These are phyloP conservation scores for Watsonalla cultraria DNA, from an alignment of 2,888 invertebrate genomes.

Conservation along the genomic window DNA sequence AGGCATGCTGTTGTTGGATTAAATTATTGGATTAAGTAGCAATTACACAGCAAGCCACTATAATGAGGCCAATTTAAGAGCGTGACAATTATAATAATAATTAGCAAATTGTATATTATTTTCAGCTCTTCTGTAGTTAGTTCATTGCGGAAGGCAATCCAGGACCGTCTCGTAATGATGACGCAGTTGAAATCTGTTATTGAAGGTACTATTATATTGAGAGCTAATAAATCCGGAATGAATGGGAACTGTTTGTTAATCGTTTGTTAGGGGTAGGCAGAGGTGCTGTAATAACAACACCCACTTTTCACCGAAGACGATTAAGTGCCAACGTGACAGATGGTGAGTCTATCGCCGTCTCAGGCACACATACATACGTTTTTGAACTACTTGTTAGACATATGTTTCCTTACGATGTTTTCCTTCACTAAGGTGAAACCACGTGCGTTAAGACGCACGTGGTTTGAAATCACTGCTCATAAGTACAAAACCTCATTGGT, in stretches of 20 bases:
- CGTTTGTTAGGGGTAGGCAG: slow-evolving; percentile 8
- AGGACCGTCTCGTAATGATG: not conserved
- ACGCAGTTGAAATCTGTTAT: not conserved
- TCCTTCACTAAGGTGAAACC: too few relatives aligned
- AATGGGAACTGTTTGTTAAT: slow-evolving; percentile 8
- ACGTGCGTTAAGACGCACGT: too few relatives aligned
- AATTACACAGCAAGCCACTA: not conserved
- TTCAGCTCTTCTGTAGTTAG: not conserved
- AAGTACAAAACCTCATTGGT: too few relatives aligned
- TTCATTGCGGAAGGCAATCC: not conserved
- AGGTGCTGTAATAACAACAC: too few relatives aligned
- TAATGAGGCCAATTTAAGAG: not conserved
- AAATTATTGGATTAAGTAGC: not conserved
- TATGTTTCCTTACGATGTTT: too few relatives aligned
- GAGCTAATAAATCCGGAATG: not conserved
- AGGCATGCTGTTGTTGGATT: not conserved
- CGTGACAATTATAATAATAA: slow-evolving; percentile 1
- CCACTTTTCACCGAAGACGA: too few relatives aligned
- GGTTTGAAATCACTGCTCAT: too few relatives aligned
- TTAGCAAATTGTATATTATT: not conserved
- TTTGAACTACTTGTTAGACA: too few relatives aligned
- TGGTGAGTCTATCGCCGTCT: too few relatives aligned
- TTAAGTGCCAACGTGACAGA: too few relatives aligned
- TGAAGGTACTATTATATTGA: not conserved
- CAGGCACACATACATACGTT: too few relatives aligned